phyloP scores from a whole-genome alignment of 1,140 invertebrate species.

The Cylas formicarius region DNA sequence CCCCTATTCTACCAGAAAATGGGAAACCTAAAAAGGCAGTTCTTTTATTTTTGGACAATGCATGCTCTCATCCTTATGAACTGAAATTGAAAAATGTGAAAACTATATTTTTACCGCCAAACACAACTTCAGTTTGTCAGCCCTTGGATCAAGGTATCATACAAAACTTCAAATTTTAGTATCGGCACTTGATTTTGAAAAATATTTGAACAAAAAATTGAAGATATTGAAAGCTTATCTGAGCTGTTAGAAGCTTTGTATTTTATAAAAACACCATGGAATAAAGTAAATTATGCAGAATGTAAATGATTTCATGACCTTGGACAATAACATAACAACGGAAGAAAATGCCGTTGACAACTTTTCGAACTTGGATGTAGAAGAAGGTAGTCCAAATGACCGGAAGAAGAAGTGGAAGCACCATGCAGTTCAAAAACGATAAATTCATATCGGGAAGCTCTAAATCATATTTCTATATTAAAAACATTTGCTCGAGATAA shows the following conservation, averaged over 20 bases:
- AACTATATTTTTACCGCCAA: slow-evolving; percentile 43
- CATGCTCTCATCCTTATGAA: slow-evolving; percentile 30
- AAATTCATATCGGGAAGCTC: too few species aligned
- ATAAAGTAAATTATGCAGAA: too few species aligned
- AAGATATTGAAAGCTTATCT: slow-evolving; percentile 11
- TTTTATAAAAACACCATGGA: slow-evolving; percentile 15
- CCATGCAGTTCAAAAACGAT: too few species aligned
- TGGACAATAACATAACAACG: too few species aligned
- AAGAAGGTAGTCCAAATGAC: too few species aligned
- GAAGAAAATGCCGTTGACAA: too few species aligned
- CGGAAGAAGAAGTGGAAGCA: too few species aligned
- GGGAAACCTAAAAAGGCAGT: slow-evolving; percentile 34
- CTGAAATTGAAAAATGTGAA: slow-evolving; percentile 36
- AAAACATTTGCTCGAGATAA: too few species aligned
- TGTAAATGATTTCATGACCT: too few species aligned
- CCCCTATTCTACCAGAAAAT: slow-evolving; percentile 32
- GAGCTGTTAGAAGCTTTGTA: slow-evolving; percentile 15
- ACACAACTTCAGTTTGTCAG: slow-evolving; percentile 45
- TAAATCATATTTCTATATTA: too few species aligned
- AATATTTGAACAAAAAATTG: slow-evolving; percentile 24
- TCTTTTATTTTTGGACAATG: slow-evolving; percentile 28
- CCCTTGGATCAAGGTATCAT: slow-evolving; percentile 47
- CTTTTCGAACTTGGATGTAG: too few species aligned
- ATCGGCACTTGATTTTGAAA: slow-evolving; percentile 29
- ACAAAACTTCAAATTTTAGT: slow-evolving; percentile 36